A percentile compares a stretch with the other conserved stretches of the same genome.
These are phyloP conservation scores for Urophycis tenuis DNA, from an alignment of 2,797 vertebrate species.

Conservation along the genomic window DNA sequence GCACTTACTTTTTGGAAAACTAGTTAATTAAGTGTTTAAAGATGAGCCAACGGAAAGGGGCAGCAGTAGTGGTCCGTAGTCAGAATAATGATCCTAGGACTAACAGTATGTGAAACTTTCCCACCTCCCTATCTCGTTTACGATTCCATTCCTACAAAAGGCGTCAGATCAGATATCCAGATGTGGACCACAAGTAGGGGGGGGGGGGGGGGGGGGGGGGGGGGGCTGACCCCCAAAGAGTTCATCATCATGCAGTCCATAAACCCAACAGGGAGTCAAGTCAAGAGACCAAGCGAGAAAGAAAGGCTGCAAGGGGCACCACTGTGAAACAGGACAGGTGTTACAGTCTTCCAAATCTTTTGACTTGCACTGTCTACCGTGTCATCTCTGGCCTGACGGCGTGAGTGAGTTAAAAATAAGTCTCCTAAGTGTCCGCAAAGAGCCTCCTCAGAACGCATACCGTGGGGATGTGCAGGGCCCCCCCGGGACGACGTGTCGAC, in stretches of 20 bases:
- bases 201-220: slow-evolving; percentile 1
- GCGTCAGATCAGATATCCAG: slow-evolving; percentile 34
- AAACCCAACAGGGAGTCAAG: too few relatives aligned
- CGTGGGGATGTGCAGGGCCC: not conserved
- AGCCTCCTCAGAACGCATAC: not conserved
- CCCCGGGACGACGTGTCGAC: slow-evolving; percentile 21
- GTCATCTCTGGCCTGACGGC: not conserved
- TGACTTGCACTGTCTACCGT: too few relatives aligned
- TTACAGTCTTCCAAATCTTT: not conserved
- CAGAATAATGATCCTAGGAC: not conserved
- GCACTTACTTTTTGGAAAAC: not conserved
- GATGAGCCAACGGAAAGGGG: not conserved
- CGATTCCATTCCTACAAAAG: slow-evolving; percentile 4
- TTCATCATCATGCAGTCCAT: slow-evolving; percentile 23
- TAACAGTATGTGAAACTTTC: not conserved
- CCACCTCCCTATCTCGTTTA: not conserved
- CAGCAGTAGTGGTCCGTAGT: not conserved
- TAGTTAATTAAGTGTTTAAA: not conserved
- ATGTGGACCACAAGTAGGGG: slow-evolving; percentile 44
- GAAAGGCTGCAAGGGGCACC: too few relatives aligned
- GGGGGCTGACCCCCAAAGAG: slow-evolving; percentile 8
- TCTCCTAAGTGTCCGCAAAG: not conserved
- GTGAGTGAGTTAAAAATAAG: not conserved
- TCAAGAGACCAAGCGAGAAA: too few relatives aligned
- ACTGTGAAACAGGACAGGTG: not conserved